Percentiles rank a stretch among this genome's conserved stretches.
Evolutionary conservation across 2,797 vertebrate species (phyloP).

Genomic region (Falco cherrug): DNA sequence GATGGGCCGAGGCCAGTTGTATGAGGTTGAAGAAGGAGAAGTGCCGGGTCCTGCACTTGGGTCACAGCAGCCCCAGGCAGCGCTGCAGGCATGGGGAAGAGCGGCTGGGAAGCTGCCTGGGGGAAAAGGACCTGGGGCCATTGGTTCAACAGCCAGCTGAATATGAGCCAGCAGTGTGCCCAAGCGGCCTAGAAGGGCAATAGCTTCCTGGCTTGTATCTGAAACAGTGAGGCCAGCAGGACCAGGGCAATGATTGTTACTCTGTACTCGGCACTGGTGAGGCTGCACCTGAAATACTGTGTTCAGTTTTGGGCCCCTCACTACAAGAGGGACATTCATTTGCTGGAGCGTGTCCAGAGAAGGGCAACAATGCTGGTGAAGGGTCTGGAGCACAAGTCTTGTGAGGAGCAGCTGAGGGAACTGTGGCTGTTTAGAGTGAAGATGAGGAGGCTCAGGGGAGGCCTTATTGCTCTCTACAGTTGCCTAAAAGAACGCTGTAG

Average conservation of each 20-base stretch:
- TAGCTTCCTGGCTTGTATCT: not conserved
- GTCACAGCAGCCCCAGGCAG: not conserved
- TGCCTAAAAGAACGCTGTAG: not conserved
- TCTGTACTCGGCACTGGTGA: not conserved
- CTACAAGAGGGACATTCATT: not conserved
- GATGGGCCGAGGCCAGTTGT: not conserved
- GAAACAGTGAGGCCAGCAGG: not conserved
- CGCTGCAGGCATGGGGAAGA: not conserved
- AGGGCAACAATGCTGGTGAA: not conserved
- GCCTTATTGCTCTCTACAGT: not conserved
- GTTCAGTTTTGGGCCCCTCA: not conserved
- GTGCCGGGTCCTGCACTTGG: not conserved
- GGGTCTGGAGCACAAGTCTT: not conserved
- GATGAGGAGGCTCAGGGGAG: not conserved
- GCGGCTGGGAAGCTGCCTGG: not conserved
- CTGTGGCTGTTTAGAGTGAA: not conserved
- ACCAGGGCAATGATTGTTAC: not conserved
- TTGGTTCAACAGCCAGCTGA: not conserved
- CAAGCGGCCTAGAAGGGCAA: not conserved
- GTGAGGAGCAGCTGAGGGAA: not conserved
- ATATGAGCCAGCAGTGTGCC: not conserved
- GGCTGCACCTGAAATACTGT: not conserved
- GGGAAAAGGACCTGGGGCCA: not conserved
- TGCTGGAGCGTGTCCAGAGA: rapidly evolving
- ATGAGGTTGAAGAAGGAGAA: not conserved